A percentile compares a stretch with the other conserved stretches of the same genome.
Conservation (phyloP, 2,113 vertebrate species). For the Misgurnus mizolepis region DNA sequence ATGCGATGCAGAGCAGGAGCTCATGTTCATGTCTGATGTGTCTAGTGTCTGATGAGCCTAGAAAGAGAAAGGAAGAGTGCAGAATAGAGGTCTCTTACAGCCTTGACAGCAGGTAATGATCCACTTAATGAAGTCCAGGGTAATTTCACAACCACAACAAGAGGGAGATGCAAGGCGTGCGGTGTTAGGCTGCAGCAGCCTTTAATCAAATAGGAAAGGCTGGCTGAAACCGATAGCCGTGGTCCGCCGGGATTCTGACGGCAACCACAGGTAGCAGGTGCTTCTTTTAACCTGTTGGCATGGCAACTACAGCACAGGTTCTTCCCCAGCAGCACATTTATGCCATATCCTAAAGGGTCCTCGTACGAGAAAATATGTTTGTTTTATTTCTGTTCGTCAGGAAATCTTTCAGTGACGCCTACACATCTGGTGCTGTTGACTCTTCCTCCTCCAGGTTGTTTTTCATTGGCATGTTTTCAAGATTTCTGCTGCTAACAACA, state of each 20-base stretch:
- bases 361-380: conserved; percentile 23
- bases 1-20: neutral
- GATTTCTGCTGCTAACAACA: conserved; percentile 13
- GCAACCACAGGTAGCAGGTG: conserved; percentile 36
- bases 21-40: conserved; percentile 10
- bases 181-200: conserved; percentile 22
- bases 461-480: conserved; percentile 20
- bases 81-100: conserved; percentile 50
- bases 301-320: conserved; percentile 42
- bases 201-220: conserved; percentile 44
- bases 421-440: conserved; percentile 25
- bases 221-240: conserved; percentile 40
- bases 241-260: conserved; percentile 35
- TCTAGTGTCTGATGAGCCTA: conserved; percentile 10
- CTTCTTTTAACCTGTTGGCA: conserved; percentile 48
- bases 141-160: conserved; percentile 50
- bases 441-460: conserved; percentile 28
- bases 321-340: conserved; percentile 6
- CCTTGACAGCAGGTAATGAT: conserved; percentile 47
- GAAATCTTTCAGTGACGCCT: conserved; percentile 4
- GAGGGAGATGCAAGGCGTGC: conserved; percentile 11
- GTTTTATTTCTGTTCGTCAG: conserved; percentile 15
- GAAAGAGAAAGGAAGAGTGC: conserved; percentile 26
- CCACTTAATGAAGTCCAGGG: conserved; percentile 43
- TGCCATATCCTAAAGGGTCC: neutral